A percentile compares a stretch with the other conserved stretches of the same genome.
phyloP scores from a whole-genome alignment of 2,113 vertebrate genomes.

The Podocnemis expansa region DNA sequence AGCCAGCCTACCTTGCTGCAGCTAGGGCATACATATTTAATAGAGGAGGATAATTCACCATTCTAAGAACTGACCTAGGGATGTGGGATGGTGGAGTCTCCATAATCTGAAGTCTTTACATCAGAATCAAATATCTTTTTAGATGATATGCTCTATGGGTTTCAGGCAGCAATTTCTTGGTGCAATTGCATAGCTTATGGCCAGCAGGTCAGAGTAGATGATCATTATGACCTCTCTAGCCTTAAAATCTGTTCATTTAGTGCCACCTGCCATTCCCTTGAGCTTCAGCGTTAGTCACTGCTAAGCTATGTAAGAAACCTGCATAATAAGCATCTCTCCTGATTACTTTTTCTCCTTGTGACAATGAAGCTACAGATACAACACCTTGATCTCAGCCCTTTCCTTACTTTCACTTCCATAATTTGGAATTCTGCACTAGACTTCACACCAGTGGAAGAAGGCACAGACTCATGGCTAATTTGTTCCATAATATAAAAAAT shows the following conservation, averaged over 20 bases:
- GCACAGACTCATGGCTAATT: neutral
- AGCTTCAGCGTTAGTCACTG: neutral
- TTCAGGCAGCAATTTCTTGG: neutral
- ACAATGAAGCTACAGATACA: neutral
- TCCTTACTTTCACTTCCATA: neutral
- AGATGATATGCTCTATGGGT: neutral
- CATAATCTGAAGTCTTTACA: neutral
- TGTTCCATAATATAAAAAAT: neutral
- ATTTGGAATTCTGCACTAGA: neutral
- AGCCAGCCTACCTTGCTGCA: neutral
- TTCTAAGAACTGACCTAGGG: neutral
- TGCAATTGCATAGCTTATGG: neutral
- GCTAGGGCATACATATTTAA: neutral
- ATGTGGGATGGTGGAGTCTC: neutral
- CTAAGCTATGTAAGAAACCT: neutral
- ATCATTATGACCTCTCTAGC: neutral
- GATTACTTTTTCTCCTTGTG: neutral
- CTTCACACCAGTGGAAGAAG: neutral
- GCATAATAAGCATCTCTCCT: neutral
- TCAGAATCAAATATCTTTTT: neutral
- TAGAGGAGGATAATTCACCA: neutral
- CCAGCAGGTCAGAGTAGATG: neutral
- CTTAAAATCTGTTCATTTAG: neutral
- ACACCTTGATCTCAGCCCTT: neutral
- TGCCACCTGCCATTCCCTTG: neutral